Base-by-base conservation (phyloP, 2,113 vertebrate genomes). In the Pseudonaja textilis region DNA sequence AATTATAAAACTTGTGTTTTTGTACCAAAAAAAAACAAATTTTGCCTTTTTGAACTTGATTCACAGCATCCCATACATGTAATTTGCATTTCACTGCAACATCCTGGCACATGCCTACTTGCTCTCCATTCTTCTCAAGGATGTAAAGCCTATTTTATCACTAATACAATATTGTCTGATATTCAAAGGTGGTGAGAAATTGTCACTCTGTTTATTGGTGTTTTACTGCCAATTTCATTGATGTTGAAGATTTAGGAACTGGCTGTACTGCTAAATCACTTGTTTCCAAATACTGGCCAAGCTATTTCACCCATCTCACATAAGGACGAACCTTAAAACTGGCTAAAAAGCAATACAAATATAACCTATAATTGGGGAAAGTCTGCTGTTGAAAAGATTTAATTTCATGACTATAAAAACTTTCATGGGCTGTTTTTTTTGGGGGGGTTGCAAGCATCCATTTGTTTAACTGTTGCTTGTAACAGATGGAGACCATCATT, bases 381-480 rank as follows among this genome's bases (percentile, higher is more conserved):
- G 11, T 34, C 86, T 85, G 23, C 2, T 54, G 22, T 45, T 87
- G 52, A 74, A 16, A 89, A 85, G 9, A 29, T 87, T 87, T 29
- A 93, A 92, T 6, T 74, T 56, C 90, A 88, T 59, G 26, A 14
- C 3, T 85, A 61, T 54, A 25, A 52, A 52, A 93, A 47, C 5
- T 88, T 59, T 85, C 59, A 89, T 42, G 61, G n/a, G 11, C 39
- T 69, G 12, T 5, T 94, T 74, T n/a, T 89, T 90, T 61, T 87
- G 26, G n/a, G n/a, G n/a, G n/a, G n/a, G 57, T 61, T 45, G 92
- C 10, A 90, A 93, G 34, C 8, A 91, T 90, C 1, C 64, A 9
- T 91, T 94, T 92, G 86, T 92, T 94, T 94, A 54, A 18, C 87
- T 64, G 69, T 93, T 92, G 74, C 85, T 92, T 89, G 45, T 56